Percentiles rank a stretch among this genome's conserved stretches.
These are phyloP conservation scores for Seira ritae DNA, from an alignment of 2,888 invertebrate species.

Conservation along the genomic window DNA sequence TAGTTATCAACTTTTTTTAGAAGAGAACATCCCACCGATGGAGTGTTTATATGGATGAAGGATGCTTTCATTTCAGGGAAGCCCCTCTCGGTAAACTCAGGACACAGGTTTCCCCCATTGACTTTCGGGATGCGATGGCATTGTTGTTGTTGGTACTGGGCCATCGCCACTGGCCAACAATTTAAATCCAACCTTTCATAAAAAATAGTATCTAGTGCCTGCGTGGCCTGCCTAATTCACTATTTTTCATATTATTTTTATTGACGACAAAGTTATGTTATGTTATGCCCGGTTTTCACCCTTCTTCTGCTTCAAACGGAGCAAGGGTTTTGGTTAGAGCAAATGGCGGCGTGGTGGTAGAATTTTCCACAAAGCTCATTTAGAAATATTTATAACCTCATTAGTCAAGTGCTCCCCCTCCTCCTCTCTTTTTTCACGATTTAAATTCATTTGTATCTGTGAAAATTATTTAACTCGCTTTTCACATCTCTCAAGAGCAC, in stretches of 20 bases:
- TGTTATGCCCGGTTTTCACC: too few species aligned
- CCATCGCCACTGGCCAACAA: conserved; percentile 55
- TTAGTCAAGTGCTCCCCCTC: conserved; percentile 71
- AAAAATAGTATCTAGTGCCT: conserved; percentile 27
- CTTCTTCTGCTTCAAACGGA: conserved; percentile 16
- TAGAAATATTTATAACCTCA: conserved; percentile 73
- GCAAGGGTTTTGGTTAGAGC: conserved; percentile 32
- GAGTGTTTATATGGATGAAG: too few species aligned
- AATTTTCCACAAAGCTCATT: conserved; percentile 62
- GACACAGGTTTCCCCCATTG: too few species aligned
- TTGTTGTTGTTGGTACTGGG: conserved; percentile 51
- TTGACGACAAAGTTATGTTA: neutral
- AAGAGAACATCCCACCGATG: too few species aligned
- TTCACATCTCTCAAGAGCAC: conserved; percentile 63
- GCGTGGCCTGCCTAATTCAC: conserved; percentile 1
- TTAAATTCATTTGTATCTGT: conserved; percentile 67
- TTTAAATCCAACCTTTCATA: conserved; percentile 24
- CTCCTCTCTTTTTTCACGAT: conserved; percentile 65
- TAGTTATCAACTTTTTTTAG: too few species aligned
- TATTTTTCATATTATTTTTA: too few species aligned
- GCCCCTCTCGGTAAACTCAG: too few species aligned
- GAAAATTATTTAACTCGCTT: conserved; percentile 61
- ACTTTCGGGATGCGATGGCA: too few species aligned
- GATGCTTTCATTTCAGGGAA: too few species aligned
- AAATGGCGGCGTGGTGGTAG: conserved; percentile 40